These are phyloP conservation scores for Geococcyx californianus DNA, from an alignment of 2,113 vertebrate species.

Conservation along the genomic window DNA sequence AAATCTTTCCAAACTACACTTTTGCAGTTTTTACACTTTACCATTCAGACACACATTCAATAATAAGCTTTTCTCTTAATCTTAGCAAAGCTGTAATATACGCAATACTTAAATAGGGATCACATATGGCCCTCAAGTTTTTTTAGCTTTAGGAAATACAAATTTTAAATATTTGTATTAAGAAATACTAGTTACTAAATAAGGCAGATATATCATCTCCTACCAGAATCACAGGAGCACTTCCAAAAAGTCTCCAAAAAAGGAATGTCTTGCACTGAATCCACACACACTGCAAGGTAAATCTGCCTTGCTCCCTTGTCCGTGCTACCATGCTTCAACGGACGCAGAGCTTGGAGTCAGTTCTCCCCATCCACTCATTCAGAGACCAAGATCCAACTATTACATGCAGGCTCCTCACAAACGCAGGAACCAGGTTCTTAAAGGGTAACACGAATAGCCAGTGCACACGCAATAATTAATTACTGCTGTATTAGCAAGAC, in stretches of 20 bases:
- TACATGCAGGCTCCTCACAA: not conserved
- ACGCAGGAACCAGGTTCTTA: not conserved
- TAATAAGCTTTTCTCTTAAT: not conserved
- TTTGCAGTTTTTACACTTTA: not conserved
- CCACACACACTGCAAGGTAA: not conserved
- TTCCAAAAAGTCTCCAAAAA: not conserved
- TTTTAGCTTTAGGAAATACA: not conserved
- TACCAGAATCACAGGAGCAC: not conserved
- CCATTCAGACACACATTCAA: not conserved
- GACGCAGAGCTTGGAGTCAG: not conserved
- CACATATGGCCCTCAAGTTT: not conserved
- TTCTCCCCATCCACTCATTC: not conserved
- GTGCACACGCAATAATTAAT: too few species aligned
- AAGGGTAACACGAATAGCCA: not conserved
- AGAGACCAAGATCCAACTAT: not conserved
- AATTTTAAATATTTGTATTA: not conserved
- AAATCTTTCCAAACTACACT: not conserved
- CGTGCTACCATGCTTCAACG: accelerated
- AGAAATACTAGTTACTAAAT: not conserved
- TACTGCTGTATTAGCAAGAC: not conserved
- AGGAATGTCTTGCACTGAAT: too few species aligned
- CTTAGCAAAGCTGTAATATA: not conserved
- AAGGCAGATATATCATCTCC: not conserved
- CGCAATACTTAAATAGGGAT: not conserved
- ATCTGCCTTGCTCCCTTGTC: not conserved